These are phyloP conservation scores for Megathymus violae DNA, from an alignment of 1,140 invertebrate genomes.

Conservation along the genomic window DNA sequence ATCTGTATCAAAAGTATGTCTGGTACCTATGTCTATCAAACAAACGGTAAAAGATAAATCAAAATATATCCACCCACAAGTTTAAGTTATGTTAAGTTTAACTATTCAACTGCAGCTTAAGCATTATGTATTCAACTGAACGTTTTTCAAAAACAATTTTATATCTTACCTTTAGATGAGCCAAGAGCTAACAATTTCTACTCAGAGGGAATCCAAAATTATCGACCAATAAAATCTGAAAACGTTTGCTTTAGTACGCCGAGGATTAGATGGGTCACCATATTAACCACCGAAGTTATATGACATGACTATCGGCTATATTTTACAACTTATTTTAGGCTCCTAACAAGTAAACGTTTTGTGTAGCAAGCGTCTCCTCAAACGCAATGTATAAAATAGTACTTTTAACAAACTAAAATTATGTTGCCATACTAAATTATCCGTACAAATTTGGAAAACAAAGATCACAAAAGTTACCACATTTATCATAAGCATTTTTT, in stretches of 20 bases:
- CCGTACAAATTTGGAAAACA: too few species aligned
- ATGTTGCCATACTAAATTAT: too few species aligned
- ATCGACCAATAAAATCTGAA: slow-evolving; percentile 59
- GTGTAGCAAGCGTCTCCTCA: neutral
- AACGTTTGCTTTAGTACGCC: slow-evolving; percentile 47
- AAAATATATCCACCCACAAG: neutral
- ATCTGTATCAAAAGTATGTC: too few species aligned
- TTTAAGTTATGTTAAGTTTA: too few species aligned
- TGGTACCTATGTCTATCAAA: too few species aligned
- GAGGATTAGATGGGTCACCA: slow-evolving; percentile 52
- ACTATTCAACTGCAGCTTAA: too few species aligned
- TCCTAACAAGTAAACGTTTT: slow-evolving; percentile 6
- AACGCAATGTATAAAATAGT: too few species aligned
- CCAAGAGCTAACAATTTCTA: slow-evolving; percentile 30
- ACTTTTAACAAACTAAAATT: too few species aligned
- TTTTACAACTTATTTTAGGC: slow-evolving; percentile 34
- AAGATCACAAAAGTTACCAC: too few species aligned
- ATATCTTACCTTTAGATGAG: slow-evolving; percentile 17
- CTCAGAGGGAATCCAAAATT: slow-evolving; percentile 55
- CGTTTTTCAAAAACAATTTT: slow-evolving; percentile 22
- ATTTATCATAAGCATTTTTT: too few species aligned
- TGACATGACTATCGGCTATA: slow-evolving; percentile 58
- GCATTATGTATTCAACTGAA: slow-evolving; percentile 5
- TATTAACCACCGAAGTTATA: slow-evolving; percentile 65
- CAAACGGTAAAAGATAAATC: too few species aligned